Evolutionary conservation across 2,797 vertebrate genomes (phyloP).

Genomic region (Chanos chanos): DNA sequence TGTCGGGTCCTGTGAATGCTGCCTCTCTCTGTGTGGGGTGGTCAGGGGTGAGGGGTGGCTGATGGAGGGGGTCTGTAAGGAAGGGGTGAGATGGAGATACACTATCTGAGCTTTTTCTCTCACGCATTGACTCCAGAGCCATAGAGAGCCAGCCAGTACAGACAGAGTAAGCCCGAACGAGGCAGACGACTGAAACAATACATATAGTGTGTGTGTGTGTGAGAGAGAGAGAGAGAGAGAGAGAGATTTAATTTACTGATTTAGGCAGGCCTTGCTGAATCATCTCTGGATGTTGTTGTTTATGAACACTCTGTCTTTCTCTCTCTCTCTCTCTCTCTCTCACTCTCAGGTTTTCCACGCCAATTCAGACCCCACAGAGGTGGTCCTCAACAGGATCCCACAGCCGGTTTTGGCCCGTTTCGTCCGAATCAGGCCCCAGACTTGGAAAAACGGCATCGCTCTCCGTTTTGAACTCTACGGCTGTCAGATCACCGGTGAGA

Average conservation of each 20-base stretch:
- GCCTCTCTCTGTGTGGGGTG: slow-evolving; percentile 24
- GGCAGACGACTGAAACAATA: background rate
- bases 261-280: background rate
- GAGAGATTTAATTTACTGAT: background rate
- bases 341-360: slow-evolving; percentile 84
- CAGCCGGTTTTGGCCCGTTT: slow-evolving; percentile 89
- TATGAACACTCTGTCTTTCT: slow-evolving; percentile 12
- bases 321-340: slow-evolving; percentile 20
- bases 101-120: slow-evolving; percentile 48
- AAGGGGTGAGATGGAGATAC: slow-evolving; percentile 28
- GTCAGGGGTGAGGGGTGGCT: background rate
- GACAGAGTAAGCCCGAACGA: slow-evolving; percentile 10
- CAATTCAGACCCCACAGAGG: slow-evolving; percentile 86
- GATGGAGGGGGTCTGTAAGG: slow-evolving; percentile 24
- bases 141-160: slow-evolving; percentile 19
- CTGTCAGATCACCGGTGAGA: slow-evolving; percentile 90
- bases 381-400: slow-evolving; percentile 91
- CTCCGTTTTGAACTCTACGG: slow-evolving; percentile 93
- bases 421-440: slow-evolving; percentile 88
- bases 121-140: slow-evolving; percentile 27
- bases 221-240: slow-evolving; percentile 32
- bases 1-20: slow-evolving; percentile 30
- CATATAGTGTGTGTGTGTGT: slow-evolving; percentile 22
- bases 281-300: slow-evolving; percentile 3
- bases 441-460: slow-evolving; percentile 90